Base-by-base conservation (phyloP, 2,888 invertebrate genomes). In the Drosophila mayaguana region DNA sequence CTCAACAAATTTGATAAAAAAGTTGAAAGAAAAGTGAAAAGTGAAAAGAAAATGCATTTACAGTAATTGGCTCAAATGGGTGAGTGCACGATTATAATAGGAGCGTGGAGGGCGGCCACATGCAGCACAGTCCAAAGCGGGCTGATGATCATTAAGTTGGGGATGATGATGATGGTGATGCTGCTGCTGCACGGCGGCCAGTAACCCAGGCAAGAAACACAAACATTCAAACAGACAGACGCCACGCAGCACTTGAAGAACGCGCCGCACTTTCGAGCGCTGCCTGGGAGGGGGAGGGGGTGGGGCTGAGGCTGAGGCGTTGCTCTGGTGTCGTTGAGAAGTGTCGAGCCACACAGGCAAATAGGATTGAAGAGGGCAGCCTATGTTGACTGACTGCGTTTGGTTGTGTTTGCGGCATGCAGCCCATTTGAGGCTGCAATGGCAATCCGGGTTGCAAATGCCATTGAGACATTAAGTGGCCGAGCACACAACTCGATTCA, bases 401-500 rank as follows among this genome's bases (percentile, higher is more conserved):
- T n/a, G n/a, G n/a, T n/a, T 56, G 16, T 63, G 64, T 73, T 60
- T 75, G 67, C 54, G 63, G 79, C 68, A 78, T 75, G 63, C 68
- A 78, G 61, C 75, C 62, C 71, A 80, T 81, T 71, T 66, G 78
- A 54, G 59, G 68, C 78, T 60, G 67, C 81, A 81, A 72, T 73
- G 70, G 74, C 80, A 75, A 79, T 82, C 71, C 71, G 72, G 75
- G 71, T 88, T 82, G 89, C 83, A 88, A 84, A 84, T 81, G 84
- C 84, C 74, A 82, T 84, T 79, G 84, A 88, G 83, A 66, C 79
- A 84, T 76, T 83, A 82, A 88, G 87, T 84, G 81, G 72, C 73
- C 64, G 63, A 59, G 68, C 51, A 48, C 34, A 36, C 65, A 43
- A 28, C 34, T 1, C 18, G 34, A 3, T 64, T 11, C 51, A 36